These are phyloP conservation scores for Xyrauchen texanus DNA, from an alignment of 2,113 vertebrate genomes.

Conservation along the genomic window DNA sequence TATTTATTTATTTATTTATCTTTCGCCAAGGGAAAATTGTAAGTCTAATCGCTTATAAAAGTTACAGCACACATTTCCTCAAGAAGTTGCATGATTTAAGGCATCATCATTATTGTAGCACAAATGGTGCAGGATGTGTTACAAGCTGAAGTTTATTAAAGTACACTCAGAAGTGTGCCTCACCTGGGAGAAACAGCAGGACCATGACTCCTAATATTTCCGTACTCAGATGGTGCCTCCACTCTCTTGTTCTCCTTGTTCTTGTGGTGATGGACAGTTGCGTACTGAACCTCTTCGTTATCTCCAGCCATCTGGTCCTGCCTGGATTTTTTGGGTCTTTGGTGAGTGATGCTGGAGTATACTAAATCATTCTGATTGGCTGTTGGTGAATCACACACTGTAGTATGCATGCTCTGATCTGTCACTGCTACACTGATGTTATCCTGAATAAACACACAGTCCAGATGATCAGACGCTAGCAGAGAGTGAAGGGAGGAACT, in stretches of 20 bases:
- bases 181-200: neutral
- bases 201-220: neutral
- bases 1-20: too few species aligned
- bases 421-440: neutral
- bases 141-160: too few species aligned
- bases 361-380: neutral
- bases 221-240: neutral
- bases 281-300: slow-evolving; percentile 13
- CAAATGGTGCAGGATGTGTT: too few species aligned
- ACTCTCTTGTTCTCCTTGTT: neutral
- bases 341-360: neutral
- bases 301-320: neutral
- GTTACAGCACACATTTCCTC: too few species aligned
- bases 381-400: neutral
- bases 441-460: neutral
- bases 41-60: too few species aligned
- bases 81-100: too few species aligned
- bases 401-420: neutral
- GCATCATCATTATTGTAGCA: too few species aligned
- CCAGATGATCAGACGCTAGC: too few species aligned
- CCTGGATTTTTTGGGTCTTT: neutral
- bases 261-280: neutral
- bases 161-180: neutral
- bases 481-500: neutral
- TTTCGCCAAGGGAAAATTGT: too few species aligned